These are phyloP conservation scores for Epizoanthus fatuus DNA, from an alignment of 92 coral and sea anemone species.

Conservation along the genomic window DNA sequence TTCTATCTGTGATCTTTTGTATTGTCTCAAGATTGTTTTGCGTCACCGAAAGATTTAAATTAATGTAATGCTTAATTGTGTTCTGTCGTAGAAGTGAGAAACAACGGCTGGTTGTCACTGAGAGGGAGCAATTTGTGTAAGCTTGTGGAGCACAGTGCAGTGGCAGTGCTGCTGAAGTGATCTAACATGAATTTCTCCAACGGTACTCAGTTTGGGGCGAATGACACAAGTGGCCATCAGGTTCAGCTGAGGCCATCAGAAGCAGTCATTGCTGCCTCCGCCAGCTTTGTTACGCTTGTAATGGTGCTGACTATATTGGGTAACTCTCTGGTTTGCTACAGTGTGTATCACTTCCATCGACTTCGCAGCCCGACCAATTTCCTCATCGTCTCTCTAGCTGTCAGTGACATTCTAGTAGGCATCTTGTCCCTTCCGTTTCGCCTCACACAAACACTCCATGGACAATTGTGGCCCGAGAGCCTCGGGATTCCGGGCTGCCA, in stretches of 20 bases:
- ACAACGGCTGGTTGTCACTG: constrained; percentile 15
- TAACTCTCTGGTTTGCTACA: constrained; percentile 88
- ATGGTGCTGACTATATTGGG: constrained; percentile 94
- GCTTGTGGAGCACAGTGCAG: background rate
- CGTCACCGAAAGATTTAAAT: constrained; percentile 13
- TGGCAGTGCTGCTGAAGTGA: background rate
- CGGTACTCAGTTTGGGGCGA: background rate
- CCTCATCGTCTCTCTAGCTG: constrained; percentile 94
- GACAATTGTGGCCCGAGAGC: constrained; percentile 71
- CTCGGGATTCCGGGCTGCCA: constrained; percentile 86
- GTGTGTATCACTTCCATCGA: constrained; percentile 85
- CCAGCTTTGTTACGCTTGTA: constrained; percentile 83
- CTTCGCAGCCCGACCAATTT: constrained; percentile 94
- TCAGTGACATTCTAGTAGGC: constrained; percentile 92
- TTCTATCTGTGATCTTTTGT: constrained; percentile 8
- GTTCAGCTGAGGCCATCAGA: constrained; percentile 7
- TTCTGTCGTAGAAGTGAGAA: constrained; percentile 13
- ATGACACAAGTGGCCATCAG: background rate
- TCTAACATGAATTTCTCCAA: constrained; percentile 28
- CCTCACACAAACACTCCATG: constrained; percentile 83
- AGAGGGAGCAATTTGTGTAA: background rate
- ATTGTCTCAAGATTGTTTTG: constrained; percentile 9
- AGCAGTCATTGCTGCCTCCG: constrained; percentile 73
- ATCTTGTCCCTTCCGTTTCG: constrained; percentile 89
- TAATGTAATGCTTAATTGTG: constrained; percentile 23